Evolutionary conservation across 2,888 invertebrate species (phyloP), one percentile per base, ranked within the genome.

Genomic region (Drosophila neotestacea): DNA sequence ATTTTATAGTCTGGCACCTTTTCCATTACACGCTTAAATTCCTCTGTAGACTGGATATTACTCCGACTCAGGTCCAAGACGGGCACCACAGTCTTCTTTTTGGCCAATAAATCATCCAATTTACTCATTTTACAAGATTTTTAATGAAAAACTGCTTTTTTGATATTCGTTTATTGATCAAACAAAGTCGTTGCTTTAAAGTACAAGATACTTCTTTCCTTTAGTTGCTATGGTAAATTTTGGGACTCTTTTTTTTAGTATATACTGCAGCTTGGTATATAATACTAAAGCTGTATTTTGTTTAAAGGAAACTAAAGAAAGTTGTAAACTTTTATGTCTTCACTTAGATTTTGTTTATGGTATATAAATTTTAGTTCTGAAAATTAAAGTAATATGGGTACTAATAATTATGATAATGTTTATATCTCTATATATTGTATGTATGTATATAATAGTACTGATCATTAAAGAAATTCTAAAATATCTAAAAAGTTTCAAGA

Each of bases 1-100:
- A 97, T 97, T 93, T 97, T 97, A 90, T 96, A 97, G 91, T 98
- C 98, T 0, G 97, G 97, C 10, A 97, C 96, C 93, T 96, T 96
- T 88, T 97, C 97, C 91, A 97, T 94, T 51, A 97, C 94, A 66
- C 95, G 95, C 85, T 96, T 95, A 81, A 97, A 96, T 90, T 98
- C 98, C 85, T 97, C 97, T 72, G 95, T 95, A 9, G 95, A 95
- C 82, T 95, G 96, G 54, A 96, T 96, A 6, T 95, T 94, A 46
- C 95, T 94, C 92, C 96, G 96, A 61, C 97, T 97, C 76, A 98
- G 94, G 92, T 98, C 98, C 52, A 98, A 93, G 85, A 97, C 96
- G 51, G 96, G 95, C 48, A 96, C 95, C 60, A 95, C 95, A 91
- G 97, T 96, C 92, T 97, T 97, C 93, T 97, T 97, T 93, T 96